Percentiles rank a stretch among this genome's conserved stretches.
Evolutionary conservation across 2,113 vertebrate species (phyloP).

Genomic region (Pluvialis apricaria): DNA sequence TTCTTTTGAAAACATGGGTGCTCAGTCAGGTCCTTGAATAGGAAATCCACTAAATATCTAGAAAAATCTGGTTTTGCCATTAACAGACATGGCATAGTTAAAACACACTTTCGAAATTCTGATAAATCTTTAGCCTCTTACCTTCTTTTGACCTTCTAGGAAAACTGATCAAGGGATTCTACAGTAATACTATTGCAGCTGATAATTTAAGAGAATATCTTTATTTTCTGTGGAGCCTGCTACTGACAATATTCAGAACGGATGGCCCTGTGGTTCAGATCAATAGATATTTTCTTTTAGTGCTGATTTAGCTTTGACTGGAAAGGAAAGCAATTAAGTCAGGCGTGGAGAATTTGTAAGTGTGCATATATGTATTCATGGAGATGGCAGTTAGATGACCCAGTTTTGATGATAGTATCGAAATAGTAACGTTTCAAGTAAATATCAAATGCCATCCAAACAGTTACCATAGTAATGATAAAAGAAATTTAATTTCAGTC

Average conservation of each 20-base stretch:
- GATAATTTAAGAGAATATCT: not conserved
- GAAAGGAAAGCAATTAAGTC: conserved; percentile 42
- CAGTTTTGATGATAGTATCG: not conserved
- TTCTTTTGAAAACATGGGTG: not conserved
- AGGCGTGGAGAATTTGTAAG: not conserved
- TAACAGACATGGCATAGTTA: not conserved
- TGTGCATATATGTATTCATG: not conserved
- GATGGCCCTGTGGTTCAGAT: not conserved
- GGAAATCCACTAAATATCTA: not conserved
- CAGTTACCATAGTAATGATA: conserved; percentile 35
- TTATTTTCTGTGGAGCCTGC: not conserved
- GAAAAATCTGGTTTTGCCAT: not conserved
- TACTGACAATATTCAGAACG: not conserved
- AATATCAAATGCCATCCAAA: conserved; percentile 17
- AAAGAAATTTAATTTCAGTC: not conserved
- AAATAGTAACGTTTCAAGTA: not conserved
- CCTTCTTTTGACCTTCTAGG: not conserved
- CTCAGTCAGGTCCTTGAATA: not conserved
- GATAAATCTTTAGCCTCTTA: not conserved
- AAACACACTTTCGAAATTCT: not conserved
- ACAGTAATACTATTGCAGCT: not conserved
- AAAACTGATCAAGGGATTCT: not conserved
- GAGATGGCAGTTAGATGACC: conserved; percentile 4
- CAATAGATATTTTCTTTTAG: conserved; percentile 11
- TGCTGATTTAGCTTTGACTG: conserved; percentile 33